phyloP scores from a whole-genome alignment of 2,113 vertebrate genomes.

The Pungitius pungitius region DNA sequence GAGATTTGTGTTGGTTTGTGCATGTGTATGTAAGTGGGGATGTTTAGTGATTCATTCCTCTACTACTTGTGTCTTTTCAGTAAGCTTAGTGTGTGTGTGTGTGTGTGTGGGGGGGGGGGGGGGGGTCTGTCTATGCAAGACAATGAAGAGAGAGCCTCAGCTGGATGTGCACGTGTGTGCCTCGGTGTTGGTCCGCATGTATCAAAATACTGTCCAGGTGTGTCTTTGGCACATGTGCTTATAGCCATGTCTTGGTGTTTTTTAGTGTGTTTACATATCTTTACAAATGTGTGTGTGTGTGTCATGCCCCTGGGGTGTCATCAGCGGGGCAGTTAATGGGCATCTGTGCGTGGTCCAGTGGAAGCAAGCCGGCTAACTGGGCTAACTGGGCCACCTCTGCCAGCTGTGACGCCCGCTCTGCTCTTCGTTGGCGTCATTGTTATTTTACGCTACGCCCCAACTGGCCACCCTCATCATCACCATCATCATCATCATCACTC shows the following conservation, averaged over 20 bases:
- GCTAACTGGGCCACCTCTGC: constrained; percentile 76
- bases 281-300: constrained; percentile 31
- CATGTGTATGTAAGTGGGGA: constrained; percentile 16
- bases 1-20: constrained; percentile 58
- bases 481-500: constrained; percentile 1
- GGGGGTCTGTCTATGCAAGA: constrained; percentile 26
- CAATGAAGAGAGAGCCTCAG: constrained; percentile 27
- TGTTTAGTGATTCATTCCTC: constrained; percentile 58
- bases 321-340: constrained; percentile 83
- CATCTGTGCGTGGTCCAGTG: constrained; percentile 82
- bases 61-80: constrained; percentile 1
- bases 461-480: constrained; percentile 34
- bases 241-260: constrained; percentile 32
- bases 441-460: constrained; percentile 66
- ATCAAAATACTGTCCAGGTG: constrained; percentile 47
- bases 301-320: constrained; percentile 74
- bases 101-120: constrained; percentile 7
- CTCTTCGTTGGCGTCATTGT: constrained; percentile 73
- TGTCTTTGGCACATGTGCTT: constrained; percentile 12
- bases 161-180: constrained; percentile 27
- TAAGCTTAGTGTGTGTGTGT: neutral
- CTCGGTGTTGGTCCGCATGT: neutral
- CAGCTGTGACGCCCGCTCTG: constrained; percentile 79
- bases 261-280: constrained; percentile 27
- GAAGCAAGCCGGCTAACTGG: constrained; percentile 75